A percentile compares a stretch with the other conserved stretches of the same genome.
phyloP scores from a whole-genome alignment of 2,113 vertebrate genomes.

The Ardeotis arabs region DNA sequence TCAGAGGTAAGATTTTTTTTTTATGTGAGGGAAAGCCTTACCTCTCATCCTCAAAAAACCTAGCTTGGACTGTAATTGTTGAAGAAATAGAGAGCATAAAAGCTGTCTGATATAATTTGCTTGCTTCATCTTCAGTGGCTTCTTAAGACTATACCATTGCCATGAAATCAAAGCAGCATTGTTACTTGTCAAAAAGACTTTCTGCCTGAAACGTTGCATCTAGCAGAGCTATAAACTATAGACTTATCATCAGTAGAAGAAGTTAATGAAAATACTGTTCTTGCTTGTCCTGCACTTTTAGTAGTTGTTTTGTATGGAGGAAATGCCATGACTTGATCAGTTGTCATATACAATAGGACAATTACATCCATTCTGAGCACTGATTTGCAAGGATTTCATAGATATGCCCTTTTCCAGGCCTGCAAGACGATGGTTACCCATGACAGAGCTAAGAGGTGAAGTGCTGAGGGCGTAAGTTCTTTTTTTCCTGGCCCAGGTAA shows the following conservation, averaged over 20 bases:
- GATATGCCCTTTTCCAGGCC: background rate
- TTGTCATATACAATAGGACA: background rate
- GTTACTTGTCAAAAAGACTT: background rate
- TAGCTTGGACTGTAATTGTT: background rate
- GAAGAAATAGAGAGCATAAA: background rate
- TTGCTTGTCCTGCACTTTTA: background rate
- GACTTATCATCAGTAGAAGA: background rate
- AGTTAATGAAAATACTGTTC: background rate
- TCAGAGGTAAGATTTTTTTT: background rate
- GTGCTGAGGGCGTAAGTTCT: background rate
- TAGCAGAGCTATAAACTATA: background rate
- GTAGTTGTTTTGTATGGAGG: background rate
- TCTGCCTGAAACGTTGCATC: background rate
- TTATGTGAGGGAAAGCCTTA: background rate
- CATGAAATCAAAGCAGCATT: background rate
- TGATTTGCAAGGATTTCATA: background rate
- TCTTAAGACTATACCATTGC: background rate
- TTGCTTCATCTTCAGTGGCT: background rate
- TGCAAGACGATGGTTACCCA: background rate
- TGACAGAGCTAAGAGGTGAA: background rate
- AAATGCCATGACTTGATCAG: background rate
- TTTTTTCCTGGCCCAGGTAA: background rate
- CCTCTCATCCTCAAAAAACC: background rate
- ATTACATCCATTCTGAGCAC: background rate
- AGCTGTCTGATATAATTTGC: background rate